Conservation (phyloP, 1,140 invertebrate genomes). For the Chionoecetes opilio region DNA sequence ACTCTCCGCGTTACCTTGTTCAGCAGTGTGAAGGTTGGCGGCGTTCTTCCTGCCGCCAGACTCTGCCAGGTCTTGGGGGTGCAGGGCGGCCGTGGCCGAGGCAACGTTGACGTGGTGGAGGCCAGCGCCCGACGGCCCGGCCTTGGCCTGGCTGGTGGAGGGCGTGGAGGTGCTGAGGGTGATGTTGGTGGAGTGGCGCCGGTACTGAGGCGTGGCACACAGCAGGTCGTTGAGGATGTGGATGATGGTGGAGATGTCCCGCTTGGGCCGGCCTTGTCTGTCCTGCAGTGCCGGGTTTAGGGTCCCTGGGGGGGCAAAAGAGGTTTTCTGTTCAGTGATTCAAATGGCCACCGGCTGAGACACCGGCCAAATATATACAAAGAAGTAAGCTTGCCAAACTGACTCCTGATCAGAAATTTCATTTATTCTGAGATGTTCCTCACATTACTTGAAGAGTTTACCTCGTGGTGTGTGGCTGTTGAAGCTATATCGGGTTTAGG, state of each 20-base stretch:
- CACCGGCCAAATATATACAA: no score
- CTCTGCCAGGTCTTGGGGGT: conserved; percentile 14
- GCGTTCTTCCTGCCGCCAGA: conserved; percentile 36
- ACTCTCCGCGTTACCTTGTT: conserved; percentile 69
- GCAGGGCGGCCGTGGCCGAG: background rate
- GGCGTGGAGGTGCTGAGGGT: conserved; percentile 91
- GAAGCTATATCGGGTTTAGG: no score
- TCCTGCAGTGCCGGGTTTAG: conserved; percentile 97
- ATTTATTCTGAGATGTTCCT: background rate
- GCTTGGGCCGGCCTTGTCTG: conserved; percentile 93
- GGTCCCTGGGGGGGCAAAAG: conserved; percentile 89
- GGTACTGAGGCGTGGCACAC: conserved; percentile 90
- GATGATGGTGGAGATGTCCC: conserved; percentile 96
- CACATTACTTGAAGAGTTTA: background rate
- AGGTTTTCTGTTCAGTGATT: background rate
- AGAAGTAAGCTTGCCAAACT: no score
- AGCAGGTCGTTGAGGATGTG: conserved; percentile 97
- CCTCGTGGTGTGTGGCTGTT: background rate
- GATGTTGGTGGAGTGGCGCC: conserved; percentile 74
- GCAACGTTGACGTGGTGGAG: background rate
- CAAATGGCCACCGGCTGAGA: background rate
- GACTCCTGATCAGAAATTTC: no score
- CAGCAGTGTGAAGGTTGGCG: conserved; percentile 46
- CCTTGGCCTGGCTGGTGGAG: conserved; percentile 81
- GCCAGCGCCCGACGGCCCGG: background rate